Percentiles rank a stretch among this genome's conserved stretches.
These are phyloP conservation scores for Erannis defoliaria DNA, from an alignment of 2,888 invertebrate genomes.

Conservation along the genomic window DNA sequence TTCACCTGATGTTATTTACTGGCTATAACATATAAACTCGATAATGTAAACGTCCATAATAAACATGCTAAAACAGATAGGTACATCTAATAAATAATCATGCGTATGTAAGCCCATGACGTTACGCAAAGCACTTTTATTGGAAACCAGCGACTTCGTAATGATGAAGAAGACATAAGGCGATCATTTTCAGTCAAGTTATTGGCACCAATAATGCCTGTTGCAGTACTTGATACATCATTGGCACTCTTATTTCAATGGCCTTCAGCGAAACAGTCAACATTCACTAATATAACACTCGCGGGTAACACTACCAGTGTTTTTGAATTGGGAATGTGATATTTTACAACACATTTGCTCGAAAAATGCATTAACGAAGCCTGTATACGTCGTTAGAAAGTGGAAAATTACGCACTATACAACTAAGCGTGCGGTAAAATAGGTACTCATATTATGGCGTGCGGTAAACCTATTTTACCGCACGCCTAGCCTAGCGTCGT, in stretches of 20 bases:
- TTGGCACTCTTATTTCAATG: not conserved
- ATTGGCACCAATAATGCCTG: not conserved
- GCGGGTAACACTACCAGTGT: too few species aligned
- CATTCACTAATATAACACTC: too few species aligned
- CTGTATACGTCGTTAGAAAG: too few species aligned
- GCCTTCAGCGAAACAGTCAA: too few species aligned
- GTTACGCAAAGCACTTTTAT: constrained; percentile 33
- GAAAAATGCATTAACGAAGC: too few species aligned
- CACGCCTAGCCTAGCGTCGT: too few species aligned
- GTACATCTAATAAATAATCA: constrained; percentile 25
- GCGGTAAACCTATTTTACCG: too few species aligned
- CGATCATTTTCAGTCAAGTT: not conserved
- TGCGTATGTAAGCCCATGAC: constrained; percentile 21
- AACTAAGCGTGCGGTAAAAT: too few species aligned
- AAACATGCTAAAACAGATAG: constrained; percentile 25
- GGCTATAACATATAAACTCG: constrained; percentile 11
- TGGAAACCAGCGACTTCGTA: constrained; percentile 4
- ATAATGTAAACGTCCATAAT: constrained; percentile 12
- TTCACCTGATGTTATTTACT: constrained; percentile 20
- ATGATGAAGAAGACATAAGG: not conserved
- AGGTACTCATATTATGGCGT: too few species aligned
- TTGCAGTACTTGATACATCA: too few species aligned
- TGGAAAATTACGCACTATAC: too few species aligned
- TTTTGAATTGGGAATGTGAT: not conserved
- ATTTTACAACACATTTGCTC: too few species aligned